Conservation (phyloP, 2,888 invertebrate genomes). For the Aproaerema taeniolella region DNA sequence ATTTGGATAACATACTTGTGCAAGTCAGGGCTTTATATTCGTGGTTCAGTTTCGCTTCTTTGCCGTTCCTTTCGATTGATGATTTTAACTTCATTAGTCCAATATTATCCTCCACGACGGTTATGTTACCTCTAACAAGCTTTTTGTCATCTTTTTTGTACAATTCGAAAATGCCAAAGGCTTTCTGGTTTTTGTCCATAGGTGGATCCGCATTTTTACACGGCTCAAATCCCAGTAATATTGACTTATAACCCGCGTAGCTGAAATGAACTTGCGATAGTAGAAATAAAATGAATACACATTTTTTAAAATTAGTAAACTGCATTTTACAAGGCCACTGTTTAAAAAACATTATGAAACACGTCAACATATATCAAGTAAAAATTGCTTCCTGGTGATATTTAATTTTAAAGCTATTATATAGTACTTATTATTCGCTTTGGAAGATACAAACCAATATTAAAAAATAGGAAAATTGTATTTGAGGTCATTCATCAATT, state of each 20-base stretch:
- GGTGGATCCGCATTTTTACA: conserved; percentile 1
- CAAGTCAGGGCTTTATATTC: conserved; percentile 29
- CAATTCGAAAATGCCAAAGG: not conserved
- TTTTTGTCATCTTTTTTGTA: conserved; percentile 24
- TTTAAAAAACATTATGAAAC: too few relatives aligned
- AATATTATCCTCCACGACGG: conserved; percentile 26
- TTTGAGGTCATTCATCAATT: too few relatives aligned
- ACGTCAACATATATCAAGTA: too few relatives aligned
- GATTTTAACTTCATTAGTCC: conserved; percentile 27
- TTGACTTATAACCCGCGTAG: not conserved
- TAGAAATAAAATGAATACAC: too few relatives aligned
- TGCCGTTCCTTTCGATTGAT: conserved; percentile 22
- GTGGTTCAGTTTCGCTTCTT: conserved; percentile 19
- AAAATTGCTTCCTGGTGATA: too few relatives aligned
- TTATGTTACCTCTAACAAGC: conserved; percentile 29
- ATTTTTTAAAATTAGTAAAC: too few relatives aligned
- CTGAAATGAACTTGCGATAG: too few relatives aligned
- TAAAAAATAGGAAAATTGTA: too few relatives aligned
- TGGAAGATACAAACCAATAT: too few relatives aligned
- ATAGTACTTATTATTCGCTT: too few relatives aligned
- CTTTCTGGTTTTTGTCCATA: not conserved
- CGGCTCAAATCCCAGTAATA: not conserved
- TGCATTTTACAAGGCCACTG: too few relatives aligned
- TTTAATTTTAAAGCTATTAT: too few relatives aligned
- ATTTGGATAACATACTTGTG: conserved; percentile 28